Conservation (phyloP, 2,888 invertebrate species). For the Diaperis boleti region DNA sequence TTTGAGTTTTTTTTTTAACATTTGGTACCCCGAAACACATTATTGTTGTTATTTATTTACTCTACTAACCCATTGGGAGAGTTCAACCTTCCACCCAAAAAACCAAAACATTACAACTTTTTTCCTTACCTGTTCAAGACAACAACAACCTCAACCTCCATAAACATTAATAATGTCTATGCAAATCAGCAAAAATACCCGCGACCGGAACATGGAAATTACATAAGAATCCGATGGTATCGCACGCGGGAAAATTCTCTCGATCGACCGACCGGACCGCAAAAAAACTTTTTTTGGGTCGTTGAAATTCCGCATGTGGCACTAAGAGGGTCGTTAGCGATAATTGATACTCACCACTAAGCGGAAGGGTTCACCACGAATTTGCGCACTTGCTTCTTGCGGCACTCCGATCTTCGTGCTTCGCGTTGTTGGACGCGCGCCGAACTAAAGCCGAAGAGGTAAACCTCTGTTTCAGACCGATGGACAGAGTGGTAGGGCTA, state of each 20-base stretch:
- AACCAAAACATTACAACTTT: too few relatives aligned
- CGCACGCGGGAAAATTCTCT: constrained; percentile 8
- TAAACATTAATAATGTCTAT: constrained; percentile 5
- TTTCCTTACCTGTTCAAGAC: too few relatives aligned
- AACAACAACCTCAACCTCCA: too few relatives aligned
- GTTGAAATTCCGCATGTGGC: not conserved
- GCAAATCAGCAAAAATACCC: constrained; percentile 10
- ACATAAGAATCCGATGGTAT: constrained; percentile 21
- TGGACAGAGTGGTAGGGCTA: constrained; percentile 37
- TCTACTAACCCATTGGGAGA: too few relatives aligned
- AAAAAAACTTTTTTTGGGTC: not conserved
- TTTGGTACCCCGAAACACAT: too few relatives aligned
- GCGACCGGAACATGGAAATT: constrained; percentile 28
- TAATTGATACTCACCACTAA: constrained; percentile 2
- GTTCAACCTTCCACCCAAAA: too few relatives aligned
- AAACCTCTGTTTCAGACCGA: constrained; percentile 25
- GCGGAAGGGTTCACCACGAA: constrained; percentile 1
- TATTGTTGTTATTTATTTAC: too few relatives aligned
- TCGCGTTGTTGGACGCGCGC: constrained; percentile 6
- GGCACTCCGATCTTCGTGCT: constrained; percentile 7
- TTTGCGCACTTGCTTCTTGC: not conserved
- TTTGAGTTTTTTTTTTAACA: too few relatives aligned
- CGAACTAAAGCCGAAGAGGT: constrained; percentile 26
- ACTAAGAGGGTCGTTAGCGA: not conserved
- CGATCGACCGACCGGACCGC: not conserved